Conservation (phyloP, 2,888 invertebrate species). For the Drosophila kanekoi region DNA sequence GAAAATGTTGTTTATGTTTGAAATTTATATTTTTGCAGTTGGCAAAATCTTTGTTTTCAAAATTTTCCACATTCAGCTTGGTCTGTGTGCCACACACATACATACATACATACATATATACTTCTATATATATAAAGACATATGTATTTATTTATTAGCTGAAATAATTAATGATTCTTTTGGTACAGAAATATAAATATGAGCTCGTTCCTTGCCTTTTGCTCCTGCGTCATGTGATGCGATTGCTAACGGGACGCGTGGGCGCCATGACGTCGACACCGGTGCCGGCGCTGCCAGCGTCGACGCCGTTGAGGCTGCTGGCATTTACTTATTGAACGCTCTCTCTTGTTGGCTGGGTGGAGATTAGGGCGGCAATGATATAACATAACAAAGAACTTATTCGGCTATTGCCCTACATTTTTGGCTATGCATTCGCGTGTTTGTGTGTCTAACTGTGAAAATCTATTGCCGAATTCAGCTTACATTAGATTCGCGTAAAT, state of each 20-base stretch:
- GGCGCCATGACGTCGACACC: slow-evolving; percentile 73
- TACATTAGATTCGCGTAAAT: slow-evolving; percentile 21
- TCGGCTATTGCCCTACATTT: slow-evolving; percentile 5
- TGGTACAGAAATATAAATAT: slow-evolving; percentile 4
- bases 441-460: slow-evolving; percentile 4
- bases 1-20: slow-evolving; percentile 34
- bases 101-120: not conserved
- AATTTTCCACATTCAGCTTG: slow-evolving; percentile 55
- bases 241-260: slow-evolving; percentile 59
- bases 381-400: slow-evolving; percentile 25
- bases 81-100: not conserved
- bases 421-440: not conserved
- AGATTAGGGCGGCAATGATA: slow-evolving; percentile 27
- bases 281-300: slow-evolving; percentile 24
- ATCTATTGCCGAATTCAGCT: slow-evolving; percentile 10
- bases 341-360: slow-evolving; percentile 5
- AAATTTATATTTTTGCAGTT: slow-evolving; percentile 28
- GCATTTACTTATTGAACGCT: slow-evolving; percentile 23
- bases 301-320: slow-evolving; percentile 47
- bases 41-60: slow-evolving; percentile 34
- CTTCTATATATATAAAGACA: slow-evolving; percentile 10
- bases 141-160: slow-evolving; percentile 31
- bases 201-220: slow-evolving; percentile 29
- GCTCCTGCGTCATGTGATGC: slow-evolving; percentile 71
- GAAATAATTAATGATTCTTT: slow-evolving; percentile 49